Conservation (phyloP, 2,888 invertebrate species). For the Eubasilissa splendida region DNA sequence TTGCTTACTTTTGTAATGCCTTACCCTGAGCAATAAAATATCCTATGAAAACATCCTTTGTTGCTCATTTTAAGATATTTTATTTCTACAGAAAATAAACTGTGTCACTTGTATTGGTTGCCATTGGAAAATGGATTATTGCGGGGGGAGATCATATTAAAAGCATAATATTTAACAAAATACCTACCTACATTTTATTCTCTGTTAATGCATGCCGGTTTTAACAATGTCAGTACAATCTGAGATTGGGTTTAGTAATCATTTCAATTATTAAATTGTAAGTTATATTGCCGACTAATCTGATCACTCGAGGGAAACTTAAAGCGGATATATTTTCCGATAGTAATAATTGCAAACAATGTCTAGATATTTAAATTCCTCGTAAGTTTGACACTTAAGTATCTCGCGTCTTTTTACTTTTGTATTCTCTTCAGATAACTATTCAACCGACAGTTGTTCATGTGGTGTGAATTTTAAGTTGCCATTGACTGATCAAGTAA, state of each 20-base stretch:
- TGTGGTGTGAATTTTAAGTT: conserved; percentile 54
- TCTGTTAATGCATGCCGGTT: conserved; percentile 34
- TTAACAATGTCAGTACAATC: conserved; percentile 9
- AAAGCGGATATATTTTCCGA: conserved; percentile 32
- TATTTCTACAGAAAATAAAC: conserved; percentile 1
- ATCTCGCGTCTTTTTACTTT: conserved; percentile 53
- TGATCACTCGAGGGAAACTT: conserved; percentile 52
- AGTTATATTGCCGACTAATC: conserved; percentile 44
- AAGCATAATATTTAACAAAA: conserved; percentile 24
- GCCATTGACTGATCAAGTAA: conserved; percentile 57
- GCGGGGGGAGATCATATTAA: conserved; percentile 32
- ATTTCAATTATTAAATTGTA: conserved; percentile 48
- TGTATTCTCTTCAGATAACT: conserved; percentile 50
- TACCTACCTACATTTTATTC: conserved; percentile 24
- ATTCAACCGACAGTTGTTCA: conserved; percentile 40
- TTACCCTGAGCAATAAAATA: conserved; percentile 42
- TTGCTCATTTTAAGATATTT: conserved; percentile 5
- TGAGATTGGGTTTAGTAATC: conserved; percentile 44
- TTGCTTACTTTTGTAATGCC: conserved; percentile 35
- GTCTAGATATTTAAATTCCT: conserved; percentile 34
- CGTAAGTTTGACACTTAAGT: conserved; percentile 30
- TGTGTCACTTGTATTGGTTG: conserved; percentile 31
- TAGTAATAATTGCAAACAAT: conserved; percentile 33
- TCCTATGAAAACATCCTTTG: neutral
- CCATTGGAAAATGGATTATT: conserved; percentile 43